Base-by-base conservation (phyloP, 2,797 vertebrate species). In the Microctenopoma steveboyesi region DNA sequence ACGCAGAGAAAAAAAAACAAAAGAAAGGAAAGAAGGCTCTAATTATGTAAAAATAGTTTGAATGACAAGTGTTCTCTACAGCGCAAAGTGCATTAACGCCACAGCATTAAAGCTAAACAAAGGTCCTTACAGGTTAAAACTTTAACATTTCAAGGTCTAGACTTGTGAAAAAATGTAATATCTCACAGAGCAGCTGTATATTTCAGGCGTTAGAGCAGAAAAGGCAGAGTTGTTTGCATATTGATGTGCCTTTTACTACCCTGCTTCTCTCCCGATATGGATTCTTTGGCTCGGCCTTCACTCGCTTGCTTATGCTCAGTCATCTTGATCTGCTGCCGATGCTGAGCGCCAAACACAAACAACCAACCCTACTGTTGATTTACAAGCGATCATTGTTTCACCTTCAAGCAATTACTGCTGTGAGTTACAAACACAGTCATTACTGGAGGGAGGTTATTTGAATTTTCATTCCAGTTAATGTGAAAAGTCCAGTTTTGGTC, bases 271-370 rank as follows among this genome's bases (percentile, higher is more conserved):
- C 55, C 78, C 70, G 72, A 76, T 87, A 81, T 85, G 82, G 89
- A 87, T 86, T 84, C 81, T 74, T 55, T 64, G 74, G 76, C 74
- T 72, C 40, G 64, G 86, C 84, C 86, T 89, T 78, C 78, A 79
- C 80, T 69, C 22, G 76, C 64, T 84, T 59, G 11, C 76, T 88
- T 76, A 74, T 46, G n/a, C 75, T 81, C 76, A 80, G 67, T 81
- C 79, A 71, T 83, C 69, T 67, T 51, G 72, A 85, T 82, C 79
- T 61, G 71, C 65, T 39, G 76, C 70, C 7, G 81, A 72, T 51
- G 30, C 69, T n/a, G 48, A 81, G 58, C 75, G 18, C 65, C 69
- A 59, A 86, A 73, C 66, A 79, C 53, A 87, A 82, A 70, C 76
- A 72, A 48, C 40, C 33, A 3, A 53, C 63, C 54, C 61, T 68